Conservation (phyloP, 1,140 invertebrate genomes). For the Scaptomyza hsui region DNA sequence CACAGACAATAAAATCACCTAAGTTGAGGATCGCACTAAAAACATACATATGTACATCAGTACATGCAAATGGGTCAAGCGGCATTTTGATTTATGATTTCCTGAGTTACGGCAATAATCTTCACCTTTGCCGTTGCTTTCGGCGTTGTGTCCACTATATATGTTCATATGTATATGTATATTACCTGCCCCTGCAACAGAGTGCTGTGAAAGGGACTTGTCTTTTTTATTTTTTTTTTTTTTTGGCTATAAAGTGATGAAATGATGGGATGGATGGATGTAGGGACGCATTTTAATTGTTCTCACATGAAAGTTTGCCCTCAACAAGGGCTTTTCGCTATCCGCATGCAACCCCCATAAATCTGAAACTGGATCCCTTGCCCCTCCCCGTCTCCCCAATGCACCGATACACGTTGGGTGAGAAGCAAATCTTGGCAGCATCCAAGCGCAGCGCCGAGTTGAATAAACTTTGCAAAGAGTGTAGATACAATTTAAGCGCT, state of each 20-base stretch:
- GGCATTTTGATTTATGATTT: conserved; percentile 48
- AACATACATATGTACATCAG: not conserved
- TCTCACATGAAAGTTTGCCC: not conserved
- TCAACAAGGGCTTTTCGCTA: conserved; percentile 4
- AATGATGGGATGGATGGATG: not conserved
- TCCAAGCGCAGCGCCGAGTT: conserved; percentile 53
- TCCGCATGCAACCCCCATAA: conserved; percentile 15
- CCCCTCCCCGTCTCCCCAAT: not conserved
- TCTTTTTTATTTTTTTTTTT: not conserved
- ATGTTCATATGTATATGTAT: not conserved
- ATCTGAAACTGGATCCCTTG: conserved; percentile 16
- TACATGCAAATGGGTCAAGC: conserved; percentile 43
- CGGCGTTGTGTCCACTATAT: not conserved
- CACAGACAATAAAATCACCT: not conserved
- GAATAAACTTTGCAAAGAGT: conserved; percentile 81
- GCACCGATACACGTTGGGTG: not conserved
- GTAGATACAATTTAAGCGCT: conserved; percentile 77
- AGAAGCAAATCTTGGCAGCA: conserved; percentile 21
- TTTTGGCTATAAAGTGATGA: conserved; percentile 1
- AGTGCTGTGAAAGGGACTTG: not conserved
- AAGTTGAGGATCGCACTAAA: conserved; percentile 12
- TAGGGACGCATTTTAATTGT: conserved; percentile 24
- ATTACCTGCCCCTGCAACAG: not conserved
- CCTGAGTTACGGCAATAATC: conserved; percentile 30
- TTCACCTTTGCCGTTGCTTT: conserved; percentile 4